Base-by-base conservation (phyloP, 2,797 vertebrate species). In the Acanthopagrus latus region DNA sequence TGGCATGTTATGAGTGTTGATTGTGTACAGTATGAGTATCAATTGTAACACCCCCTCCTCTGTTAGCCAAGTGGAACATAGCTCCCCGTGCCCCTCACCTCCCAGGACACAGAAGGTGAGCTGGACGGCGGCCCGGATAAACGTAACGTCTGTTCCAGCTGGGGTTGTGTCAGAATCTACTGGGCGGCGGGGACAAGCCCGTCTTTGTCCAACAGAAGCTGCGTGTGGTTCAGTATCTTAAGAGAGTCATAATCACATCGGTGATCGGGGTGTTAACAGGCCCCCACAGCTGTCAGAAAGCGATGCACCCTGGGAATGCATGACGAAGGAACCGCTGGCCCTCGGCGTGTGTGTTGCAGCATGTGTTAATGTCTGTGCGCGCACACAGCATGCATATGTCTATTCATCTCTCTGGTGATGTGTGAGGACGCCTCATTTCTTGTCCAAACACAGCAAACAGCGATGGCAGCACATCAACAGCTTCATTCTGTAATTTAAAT, bases 201-300 rank as follows among this genome's bases (percentile, higher is more conserved):
- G 65, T 86, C 91, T 92, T 93, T 95, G 94, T 95, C 88, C 86
- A 77, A 80, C 71, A 27, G 83, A 76, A 88, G 81, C 91, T 89
- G 93, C 74, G 86, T 92, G 91, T 92, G 91, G 89, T 87, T 92
- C 76, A 14, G 76, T 91, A 92, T 94, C 92, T 92, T 91, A 91
- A 90, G 83, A 93, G 88, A 92, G 90, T 92, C 84, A 75, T 94
- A 91, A 94, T 94, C 91, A 89, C 91, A 84, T 88, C 6, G 71
- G 68, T 74, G 67, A 89, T 90, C 74, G 21, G 84, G 86, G 88
- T 91, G 87, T 91, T 89, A 92, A 93, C 89, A 88, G 84, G 85
- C 84, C 85, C 74, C 81, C 71, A 18, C 89, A 92, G 93, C 93
- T 93, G 92, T 94, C 86, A 74, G 82, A 74, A 46, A 90, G 88